Evolutionary conservation across 2,113 vertebrate genomes (phyloP).

Genomic region (Prolemur simus): DNA sequence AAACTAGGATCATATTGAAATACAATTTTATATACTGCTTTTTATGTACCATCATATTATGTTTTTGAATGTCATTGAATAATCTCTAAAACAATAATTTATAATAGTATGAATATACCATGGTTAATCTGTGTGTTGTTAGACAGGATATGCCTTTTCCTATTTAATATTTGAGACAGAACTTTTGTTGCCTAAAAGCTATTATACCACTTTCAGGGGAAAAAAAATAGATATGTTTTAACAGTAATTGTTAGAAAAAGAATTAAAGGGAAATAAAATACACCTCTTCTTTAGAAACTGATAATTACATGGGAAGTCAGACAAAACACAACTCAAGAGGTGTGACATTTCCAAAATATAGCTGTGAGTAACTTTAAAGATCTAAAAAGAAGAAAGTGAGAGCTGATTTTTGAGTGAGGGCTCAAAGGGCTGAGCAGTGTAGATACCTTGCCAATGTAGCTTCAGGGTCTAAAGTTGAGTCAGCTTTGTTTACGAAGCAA

Average conservation of each 20-base stretch:
- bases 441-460: neutral
- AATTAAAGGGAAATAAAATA: constrained; percentile 10
- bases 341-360: neutral
- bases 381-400: neutral
- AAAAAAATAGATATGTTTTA: neutral
- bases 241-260: neutral
- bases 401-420: neutral
- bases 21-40: neutral
- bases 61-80: neutral
- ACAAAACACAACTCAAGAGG: neutral
- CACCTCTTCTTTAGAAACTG: neutral
- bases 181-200: neutral
- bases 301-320: constrained; percentile 9
- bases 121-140: neutral
- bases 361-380: neutral
- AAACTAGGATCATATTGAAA: neutral
- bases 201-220: neutral
- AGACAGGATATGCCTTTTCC: neutral
- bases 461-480: neutral
- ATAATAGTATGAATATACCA: neutral
- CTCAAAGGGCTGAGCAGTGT: neutral
- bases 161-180: constrained; percentile 28
- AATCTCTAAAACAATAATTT: constrained; percentile 8
- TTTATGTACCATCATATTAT: neutral
- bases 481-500: neutral